These are phyloP conservation scores for Diachasmimorpha longicaudata DNA, from an alignment of 1,140 invertebrate genomes.

Conservation along the genomic window DNA sequence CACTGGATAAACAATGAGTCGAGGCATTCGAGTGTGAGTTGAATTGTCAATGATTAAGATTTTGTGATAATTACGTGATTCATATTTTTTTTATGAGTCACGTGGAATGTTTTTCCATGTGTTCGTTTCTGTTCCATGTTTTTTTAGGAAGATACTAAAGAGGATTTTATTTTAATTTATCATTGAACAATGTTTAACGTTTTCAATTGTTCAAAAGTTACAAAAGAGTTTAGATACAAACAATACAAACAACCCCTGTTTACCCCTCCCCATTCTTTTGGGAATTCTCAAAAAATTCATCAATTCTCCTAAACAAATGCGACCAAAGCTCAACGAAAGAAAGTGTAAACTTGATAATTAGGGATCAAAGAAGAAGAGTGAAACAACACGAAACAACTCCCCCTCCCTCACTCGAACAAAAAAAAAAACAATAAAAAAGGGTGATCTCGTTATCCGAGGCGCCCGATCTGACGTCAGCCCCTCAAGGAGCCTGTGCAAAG, in stretches of 20 bases:
- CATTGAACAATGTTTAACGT: too few relatives aligned
- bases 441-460: constrained; percentile 48
- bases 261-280: too few relatives aligned
- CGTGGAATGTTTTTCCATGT: too few relatives aligned
- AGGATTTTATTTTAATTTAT: too few relatives aligned
- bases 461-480: constrained; percentile 44
- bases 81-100: too few relatives aligned
- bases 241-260: too few relatives aligned
- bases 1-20: constrained; percentile 25
- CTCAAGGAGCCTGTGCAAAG: constrained; percentile 25
- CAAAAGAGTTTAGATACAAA: too few relatives aligned
- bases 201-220: too few relatives aligned
- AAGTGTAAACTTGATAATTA: constrained; percentile 48
- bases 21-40: not conserved
- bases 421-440: constrained; percentile 7
- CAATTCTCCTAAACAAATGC: not conserved
- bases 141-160: too few relatives aligned
- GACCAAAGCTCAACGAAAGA: constrained; percentile 24
- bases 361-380: constrained; percentile 38
- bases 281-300: too few relatives aligned
- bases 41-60: not conserved
- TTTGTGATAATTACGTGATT: too few relatives aligned
- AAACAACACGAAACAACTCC: not conserved
- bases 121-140: too few relatives aligned
- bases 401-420: not conserved